These are phyloP conservation scores for Pomatostomus ruficeps DNA, from an alignment of 2,113 vertebrate genomes.

Conservation along the genomic window DNA sequence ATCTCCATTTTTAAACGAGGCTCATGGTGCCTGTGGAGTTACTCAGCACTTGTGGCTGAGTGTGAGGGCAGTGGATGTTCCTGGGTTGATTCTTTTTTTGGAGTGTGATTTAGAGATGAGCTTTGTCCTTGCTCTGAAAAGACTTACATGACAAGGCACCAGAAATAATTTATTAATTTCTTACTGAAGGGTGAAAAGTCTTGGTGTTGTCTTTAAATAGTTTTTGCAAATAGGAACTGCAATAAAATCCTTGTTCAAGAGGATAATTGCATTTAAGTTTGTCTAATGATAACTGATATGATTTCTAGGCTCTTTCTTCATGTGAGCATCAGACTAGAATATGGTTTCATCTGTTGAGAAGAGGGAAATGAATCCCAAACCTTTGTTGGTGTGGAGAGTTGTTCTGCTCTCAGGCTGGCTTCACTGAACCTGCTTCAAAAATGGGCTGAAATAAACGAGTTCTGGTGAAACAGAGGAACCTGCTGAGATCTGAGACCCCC, in stretches of 20 bases:
- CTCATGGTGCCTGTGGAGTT: neutral
- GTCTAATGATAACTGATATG: fast-evolving
- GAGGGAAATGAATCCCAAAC: neutral
- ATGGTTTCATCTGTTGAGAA: neutral
- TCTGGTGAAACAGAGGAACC: neutral
- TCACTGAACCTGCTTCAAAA: neutral
- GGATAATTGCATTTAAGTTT: neutral
- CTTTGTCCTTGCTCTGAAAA: neutral
- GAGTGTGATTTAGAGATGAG: neutral
- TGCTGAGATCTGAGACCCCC: neutral
- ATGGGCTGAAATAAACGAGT: fast-evolving
- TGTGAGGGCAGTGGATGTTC: neutral
- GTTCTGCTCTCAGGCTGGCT: neutral
- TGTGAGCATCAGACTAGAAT: neutral
- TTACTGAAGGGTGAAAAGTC: neutral
- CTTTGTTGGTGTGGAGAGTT: neutral
- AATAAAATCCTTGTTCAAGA: neutral
- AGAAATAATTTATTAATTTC: neutral
- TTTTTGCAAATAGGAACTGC: neutral
- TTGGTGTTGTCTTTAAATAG: neutral
- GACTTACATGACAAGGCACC: neutral
- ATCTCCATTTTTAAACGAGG: neutral
- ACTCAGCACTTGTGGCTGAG: neutral
- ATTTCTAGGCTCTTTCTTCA: neutral
- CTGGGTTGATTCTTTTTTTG: neutral